Base-by-base conservation (phyloP, 2,797 vertebrate species). In the Cygnus olor region DNA sequence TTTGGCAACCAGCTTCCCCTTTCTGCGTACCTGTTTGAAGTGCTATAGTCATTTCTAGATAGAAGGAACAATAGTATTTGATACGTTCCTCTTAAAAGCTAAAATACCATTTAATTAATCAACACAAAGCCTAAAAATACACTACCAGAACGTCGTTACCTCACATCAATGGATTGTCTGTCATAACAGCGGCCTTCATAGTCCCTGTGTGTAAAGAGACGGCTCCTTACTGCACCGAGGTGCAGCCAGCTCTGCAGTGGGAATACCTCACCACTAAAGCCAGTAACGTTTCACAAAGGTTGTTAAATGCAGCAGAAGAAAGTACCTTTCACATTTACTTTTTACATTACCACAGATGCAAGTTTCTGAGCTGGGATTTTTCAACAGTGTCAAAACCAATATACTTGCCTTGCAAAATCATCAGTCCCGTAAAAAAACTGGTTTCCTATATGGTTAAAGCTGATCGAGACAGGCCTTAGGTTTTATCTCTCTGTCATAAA, bases 41-140 rank as follows among this genome's bases (percentile, higher is more conserved):
- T 28, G 14, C 10, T 2, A 7, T 4, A 34, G 24, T 24, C 0
- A 3, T 18, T 72, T 40, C n/a, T 47, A 42, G 25, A 6, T 9
- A 36, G 34, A 80, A 85, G 4, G 14, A 85, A 53, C 64, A 64
- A 18, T 7, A 44, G n/a, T 6, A 27, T 77, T 73, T 27, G 9
- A n/a, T 70, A 45, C 4, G 2, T 64, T 53, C 58, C 49, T 84
- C 9, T 74, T 74, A 54, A 64, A 91, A 86, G 10, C 6, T 74
- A 25, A 80, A 63, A n/a, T 60, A 32, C 6, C 2, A 34, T 47
- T 85, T 72, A 71, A 68, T 84, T 71, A 54, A 32, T 68, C 24
- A 65, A 11, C 32, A 15, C 9, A 77, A 85, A 80, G 17, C 2
- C 20, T 60, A 40, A 17, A 74, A 36, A 17, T 42, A 6, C 21